Conservation (phyloP, 2,797 vertebrate genomes). For the Sternotherus odoratus region DNA sequence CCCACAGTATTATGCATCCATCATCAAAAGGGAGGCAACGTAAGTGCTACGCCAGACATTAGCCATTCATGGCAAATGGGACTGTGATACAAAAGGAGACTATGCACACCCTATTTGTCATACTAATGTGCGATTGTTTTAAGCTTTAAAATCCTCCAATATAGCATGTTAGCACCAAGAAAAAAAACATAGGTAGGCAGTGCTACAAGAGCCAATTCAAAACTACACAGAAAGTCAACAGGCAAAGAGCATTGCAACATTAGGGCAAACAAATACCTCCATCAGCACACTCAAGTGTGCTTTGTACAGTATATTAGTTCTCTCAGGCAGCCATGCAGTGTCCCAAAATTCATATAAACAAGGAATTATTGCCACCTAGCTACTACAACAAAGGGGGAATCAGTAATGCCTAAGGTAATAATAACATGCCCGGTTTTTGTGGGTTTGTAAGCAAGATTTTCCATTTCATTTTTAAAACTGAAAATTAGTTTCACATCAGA, state of each 20-base stretch:
- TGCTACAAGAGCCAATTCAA: not conserved
- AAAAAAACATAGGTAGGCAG: not conserved
- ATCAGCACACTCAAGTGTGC: conserved; percentile 15
- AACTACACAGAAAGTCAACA: not conserved
- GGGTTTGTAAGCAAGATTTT: not conserved
- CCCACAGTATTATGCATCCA: conserved; percentile 14
- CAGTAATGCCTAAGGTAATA: not conserved
- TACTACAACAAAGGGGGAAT: conserved; percentile 17
- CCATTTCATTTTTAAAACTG: not conserved
- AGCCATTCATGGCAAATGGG: conserved; percentile 18
- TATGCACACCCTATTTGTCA: conserved; percentile 35
- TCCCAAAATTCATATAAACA: conserved; percentile 40
- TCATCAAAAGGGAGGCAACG: conserved; percentile 30
- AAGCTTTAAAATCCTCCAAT: not conserved
- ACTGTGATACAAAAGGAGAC: conserved; percentile 21
- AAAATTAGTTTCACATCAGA: conserved; percentile 60
- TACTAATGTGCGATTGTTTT: not conserved
- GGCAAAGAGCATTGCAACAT: not conserved
- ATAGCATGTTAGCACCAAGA: not conserved
- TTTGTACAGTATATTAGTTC: conserved; percentile 2
- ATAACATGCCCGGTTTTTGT: not conserved
- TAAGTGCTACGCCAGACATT: conserved; percentile 35
- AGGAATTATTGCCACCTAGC: not conserved
- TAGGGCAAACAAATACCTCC: not conserved
- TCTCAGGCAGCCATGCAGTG: not conserved